phyloP scores from a whole-genome alignment of 2,888 invertebrate genomes.

The Anthophora plumipes region DNA sequence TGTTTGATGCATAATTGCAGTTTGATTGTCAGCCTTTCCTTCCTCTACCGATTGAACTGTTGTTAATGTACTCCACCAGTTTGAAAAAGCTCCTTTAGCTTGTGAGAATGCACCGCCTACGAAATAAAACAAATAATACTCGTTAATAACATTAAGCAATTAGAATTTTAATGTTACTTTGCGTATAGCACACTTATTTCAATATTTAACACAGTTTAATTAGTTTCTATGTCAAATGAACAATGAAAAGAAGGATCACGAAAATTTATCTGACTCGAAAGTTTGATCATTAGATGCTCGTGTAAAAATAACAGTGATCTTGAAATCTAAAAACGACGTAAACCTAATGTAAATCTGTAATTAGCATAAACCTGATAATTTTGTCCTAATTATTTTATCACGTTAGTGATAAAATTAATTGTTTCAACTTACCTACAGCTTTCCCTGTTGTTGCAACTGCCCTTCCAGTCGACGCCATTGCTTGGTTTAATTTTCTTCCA shows the following conservation, averaged over 20 bases:
- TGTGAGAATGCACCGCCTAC: conserved; percentile 93
- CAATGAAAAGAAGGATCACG: no score
- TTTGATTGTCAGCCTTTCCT: conserved; percentile 73
- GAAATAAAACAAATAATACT: conserved; percentile 16
- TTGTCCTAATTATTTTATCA: no score
- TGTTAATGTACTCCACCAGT: conserved; percentile 93
- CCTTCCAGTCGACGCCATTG: conserved; percentile 95
- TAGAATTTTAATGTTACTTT: no score
- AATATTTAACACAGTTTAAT: no score
- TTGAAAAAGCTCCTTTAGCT: conserved; percentile 94
- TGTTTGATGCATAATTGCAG: conserved; percentile 67
- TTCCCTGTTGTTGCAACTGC: conserved; percentile 93
- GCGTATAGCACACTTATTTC: no score
- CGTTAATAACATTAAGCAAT: background rate
- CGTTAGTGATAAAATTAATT: background rate
- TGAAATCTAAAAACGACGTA: no score
- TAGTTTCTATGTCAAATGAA: no score
- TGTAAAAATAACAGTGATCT: no score
- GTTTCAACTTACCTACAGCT: conserved; percentile 87
- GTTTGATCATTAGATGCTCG: no score
- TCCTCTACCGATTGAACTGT: conserved; percentile 85
- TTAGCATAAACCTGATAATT: no score
- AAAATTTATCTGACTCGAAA: no score
- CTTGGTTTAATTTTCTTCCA: conserved; percentile 96
- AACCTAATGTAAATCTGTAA: no score